Base-by-base conservation (phyloP, 1,140 invertebrate genomes). In the Conus betulinus region DNA sequence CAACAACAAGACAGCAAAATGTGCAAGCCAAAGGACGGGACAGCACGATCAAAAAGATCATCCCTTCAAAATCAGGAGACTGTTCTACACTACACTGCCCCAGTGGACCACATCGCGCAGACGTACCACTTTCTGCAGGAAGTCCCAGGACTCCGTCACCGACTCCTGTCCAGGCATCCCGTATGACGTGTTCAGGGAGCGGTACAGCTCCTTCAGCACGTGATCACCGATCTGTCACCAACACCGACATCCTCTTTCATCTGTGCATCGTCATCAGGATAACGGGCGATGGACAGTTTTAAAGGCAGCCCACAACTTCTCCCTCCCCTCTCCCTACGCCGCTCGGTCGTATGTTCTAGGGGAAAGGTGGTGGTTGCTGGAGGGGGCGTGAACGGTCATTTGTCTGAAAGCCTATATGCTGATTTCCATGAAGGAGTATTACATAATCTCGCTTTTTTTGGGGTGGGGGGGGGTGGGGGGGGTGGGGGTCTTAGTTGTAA, bases 141-240 rank as follows among this genome's bases (percentile, higher is more conserved):
- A 89, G 79, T 93, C 90, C 92, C 91, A 92, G 13, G 91, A 90
- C 8, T 91, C 88, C n/a, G 92, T 93, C 23, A 92, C 87, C 10
- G 87, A 57, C 51, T 90, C 84, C 27, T 90, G 84, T 6, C 89
- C 89, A 6, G 88, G n/a, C 20, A 79, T 52, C 11, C 92, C 92
- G 84, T 93, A 93, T 7, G 89, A 86, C 5, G 85, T 81, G 39
- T 91, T 90, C 13, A 93, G 79, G 15, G 91, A 90, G 10, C 51
- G 15, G 74, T 90, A 90, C 53, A 93, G 79, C 63, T 91, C 91
- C 4, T 89, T 84, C 83, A 91, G 74, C 5, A 91, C 85, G 23
- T 88, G 85, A 6, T 91, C 89, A 20, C 90, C 89, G 60, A 92
- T 91, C 91, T 93, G 63, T 60, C 89, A 90, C 17, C 27, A 67